Base-by-base conservation (phyloP, 2,113 vertebrate genomes). In the Abramis brama region DNA sequence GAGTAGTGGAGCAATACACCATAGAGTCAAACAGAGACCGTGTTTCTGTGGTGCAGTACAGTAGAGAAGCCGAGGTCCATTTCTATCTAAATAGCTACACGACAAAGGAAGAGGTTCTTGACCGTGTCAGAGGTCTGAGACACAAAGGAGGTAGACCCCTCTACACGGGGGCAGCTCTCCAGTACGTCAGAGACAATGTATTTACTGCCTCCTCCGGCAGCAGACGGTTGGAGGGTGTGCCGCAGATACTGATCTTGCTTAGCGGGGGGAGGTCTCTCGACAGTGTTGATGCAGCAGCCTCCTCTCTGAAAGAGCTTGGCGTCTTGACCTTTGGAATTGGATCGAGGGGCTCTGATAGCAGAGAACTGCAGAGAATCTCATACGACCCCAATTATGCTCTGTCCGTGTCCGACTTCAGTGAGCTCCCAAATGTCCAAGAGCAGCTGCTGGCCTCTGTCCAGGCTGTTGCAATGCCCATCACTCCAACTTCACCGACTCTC, bases 11-110 rank as follows among this genome's bases (percentile, higher is more conserved):
- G 30, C 85, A 91, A 88, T 84, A 92, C n/a, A 87, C 93, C 81
- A 88, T 94, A 88, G 91, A 90, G 57, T 88, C 88, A 78, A 86
- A 19, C 85, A 91, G 91, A 85, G 91, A 89, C 66, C 92, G 92
- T 81, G 83, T 94, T 87, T 93, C 92, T 87, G 89, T 95, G 84
- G 89, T 91, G 66, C 92, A 94, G 55, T 94, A 92, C 89, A 93
- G 92, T 79, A 82, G 78, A 71, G 62, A 66, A 1, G 30, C 66
- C 17, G 82, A 85, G 91, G 27, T 91, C 87, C 39, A 91, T 79
- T 8, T 74, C 64, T 66, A 88, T 19, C 85, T 95, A 15, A 95
- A 94, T 66, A 91, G 87, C 57, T 93, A 93, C 79, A 30, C 84
- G 83, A 77, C 2, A 76, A n/a, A 94, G 90, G 84, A 86, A 79